Base-by-base conservation (phyloP, 2,113 vertebrate genomes). In the Gymnocephalus cernua region DNA sequence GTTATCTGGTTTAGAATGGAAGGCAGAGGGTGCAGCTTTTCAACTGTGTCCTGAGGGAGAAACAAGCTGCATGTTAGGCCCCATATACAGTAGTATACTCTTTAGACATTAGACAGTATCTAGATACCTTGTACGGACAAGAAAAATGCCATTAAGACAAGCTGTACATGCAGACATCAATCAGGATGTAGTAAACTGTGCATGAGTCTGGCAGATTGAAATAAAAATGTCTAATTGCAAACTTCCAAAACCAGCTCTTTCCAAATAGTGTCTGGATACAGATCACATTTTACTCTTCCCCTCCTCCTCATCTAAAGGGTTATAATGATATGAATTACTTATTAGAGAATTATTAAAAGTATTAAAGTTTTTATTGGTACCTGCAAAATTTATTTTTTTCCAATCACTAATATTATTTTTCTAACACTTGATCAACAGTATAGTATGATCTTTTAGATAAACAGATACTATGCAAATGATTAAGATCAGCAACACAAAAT, bases 1-100 rank as follows among this genome's bases (percentile, higher is more conserved):
- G 94, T 94, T 23, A 99, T 98, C 91, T 97, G 96, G 19, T 90
- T 95, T 29, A 99, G 95, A 67, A 99, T 98, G 23, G 95, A 96
- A 57, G 98, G 98, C 72, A 99, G 93, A 0, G 97, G 97, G 63
- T 97, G 92, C 89, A 99, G 90, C 77, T 94, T 95, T 86, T 97
- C 92, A 69, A 95, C 88, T 0, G 95, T 97, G 57, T 92, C 88
- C 98, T 99, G 27, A 2, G 0, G 58, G 85, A 79, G 48, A 86
- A 61, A 85, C 19, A 79, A 73, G 2, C 2, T 66, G n/a, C 11
- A 69, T 61, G 44, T 80, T 84, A 87, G 53, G 5, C 14, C 14
- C 48, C 4, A 47, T 58, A 44, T 41, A 29, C 29, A 29, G 29
- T n/a, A n/a, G 5, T 14, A 25, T 25, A 45, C 3, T 67, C 5